Conservation (phyloP, 2,888 invertebrate species). For the Zaprionus obscuricornis region DNA sequence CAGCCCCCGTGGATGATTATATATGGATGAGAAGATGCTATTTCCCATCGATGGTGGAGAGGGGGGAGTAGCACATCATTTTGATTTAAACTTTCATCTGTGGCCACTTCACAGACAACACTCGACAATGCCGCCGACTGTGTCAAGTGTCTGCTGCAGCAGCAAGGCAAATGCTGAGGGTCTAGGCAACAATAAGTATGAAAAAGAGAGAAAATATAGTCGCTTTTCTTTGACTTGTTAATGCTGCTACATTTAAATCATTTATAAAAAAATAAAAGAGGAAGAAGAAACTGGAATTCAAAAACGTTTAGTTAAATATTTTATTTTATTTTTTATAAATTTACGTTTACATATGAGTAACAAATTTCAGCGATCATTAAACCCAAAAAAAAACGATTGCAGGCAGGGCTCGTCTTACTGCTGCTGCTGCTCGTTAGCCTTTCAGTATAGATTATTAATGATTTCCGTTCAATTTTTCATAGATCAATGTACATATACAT, state of each 20-base stretch:
- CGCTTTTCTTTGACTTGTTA: constrained; percentile 36
- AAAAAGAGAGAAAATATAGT: constrained; percentile 1
- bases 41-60: constrained; percentile 17
- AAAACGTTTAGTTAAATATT: constrained; percentile 38
- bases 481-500: constrained; percentile 65
- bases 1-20: neutral
- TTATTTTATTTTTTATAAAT: constrained; percentile 21
- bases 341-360: constrained; percentile 48
- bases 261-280: constrained; percentile 31
- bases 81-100: constrained; percentile 70
- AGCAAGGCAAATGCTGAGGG: too few relatives aligned
- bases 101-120: constrained; percentile 33
- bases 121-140: constrained; percentile 51
- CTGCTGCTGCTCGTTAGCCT: constrained; percentile 13
- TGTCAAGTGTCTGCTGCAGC: constrained; percentile 60
- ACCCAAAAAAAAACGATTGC: constrained; percentile 54
- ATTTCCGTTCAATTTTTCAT: constrained; percentile 76
- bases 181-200: too few relatives aligned
- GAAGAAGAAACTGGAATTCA: neutral
- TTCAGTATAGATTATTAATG: constrained; percentile 69
- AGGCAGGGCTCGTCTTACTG: constrained; percentile 28
- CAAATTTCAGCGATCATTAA: constrained; percentile 71
- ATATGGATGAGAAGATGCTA: constrained; percentile 20
- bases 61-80: constrained; percentile 37
- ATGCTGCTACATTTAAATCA: constrained; percentile 71